Evolutionary conservation across 2,888 invertebrate genomes (phyloP), one percentile per base, ranked within the genome.

Genomic region (Synergus gifuensis): DNA sequence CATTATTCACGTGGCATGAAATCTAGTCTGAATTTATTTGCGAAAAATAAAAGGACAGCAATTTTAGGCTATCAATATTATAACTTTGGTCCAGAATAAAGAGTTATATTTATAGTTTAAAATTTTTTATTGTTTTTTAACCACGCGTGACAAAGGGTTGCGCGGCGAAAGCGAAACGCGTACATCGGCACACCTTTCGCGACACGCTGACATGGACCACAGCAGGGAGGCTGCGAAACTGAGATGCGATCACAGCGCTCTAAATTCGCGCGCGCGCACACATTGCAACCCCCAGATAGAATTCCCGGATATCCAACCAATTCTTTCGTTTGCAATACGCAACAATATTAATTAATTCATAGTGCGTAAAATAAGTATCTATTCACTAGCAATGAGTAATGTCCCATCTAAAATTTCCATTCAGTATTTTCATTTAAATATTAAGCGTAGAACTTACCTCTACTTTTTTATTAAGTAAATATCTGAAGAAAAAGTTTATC

Each of bases 211-310:
- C 89, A 88, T 88, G 90, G 89, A 89, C 87, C 90, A 86, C 87
- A 86, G 86, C 90, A 91, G 91, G 91, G 92, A 91, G 89, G 91
- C 92, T 92, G 92, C 87, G 89, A 89, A 88, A 92, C 91, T 92
- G 90, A 90, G 89, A 89, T 89, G 88, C 89, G 85, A 90, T 85
- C 84, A 86, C 86, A 84, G 87, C 88, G 87, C 88, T 78, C 81
- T 77, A 73, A 86, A 81, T 85, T 84, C 85, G 88, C 89, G 87
- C 88, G 90, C 90, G 89, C 89, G 88, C 88, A 86, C 85, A 86
- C 86, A 84, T 82, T 86, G 83, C 87, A 86, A 87, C 88, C 90
- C 89, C 88, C 87, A 88, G 87, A 87, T 87, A 87, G 85, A 87
- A 87, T 86, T 85, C 88, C 87, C 82, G 80, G 82, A 84, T 82